Base-by-base conservation (phyloP, 2,113 vertebrate genomes). In the Coryphaenoides rupestris region DNA sequence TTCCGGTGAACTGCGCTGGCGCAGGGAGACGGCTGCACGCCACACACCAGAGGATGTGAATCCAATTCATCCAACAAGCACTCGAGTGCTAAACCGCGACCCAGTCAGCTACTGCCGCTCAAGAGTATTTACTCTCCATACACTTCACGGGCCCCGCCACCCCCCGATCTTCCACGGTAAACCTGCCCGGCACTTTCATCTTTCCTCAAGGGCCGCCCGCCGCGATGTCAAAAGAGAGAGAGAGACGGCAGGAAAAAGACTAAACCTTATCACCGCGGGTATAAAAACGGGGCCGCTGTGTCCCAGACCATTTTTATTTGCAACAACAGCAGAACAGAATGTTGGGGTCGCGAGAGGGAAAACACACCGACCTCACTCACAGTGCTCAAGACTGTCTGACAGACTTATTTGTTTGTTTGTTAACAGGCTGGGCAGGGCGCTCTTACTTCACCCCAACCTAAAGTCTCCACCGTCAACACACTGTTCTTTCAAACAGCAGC, bases 51-150 rank as follows among this genome's bases (percentile, higher is more conserved):
- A 75, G 78, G 70, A 82, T 74, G 83, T 75, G 75, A 84, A 84
- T 75, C 73, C 70, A 62, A 81, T 79, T 78, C 66, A 76, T 73
- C 78, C 78, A 79, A 70, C 66, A 40, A 73, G 69, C 81, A 85
- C 85, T 77, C 79, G 75, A 22, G 74, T 84, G 83, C 65, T 78
- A 82, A 83, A 63, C 78, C 72, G 62, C 63, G 50, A 26, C 70
- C 60, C 77, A 59, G 70, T 55, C 56, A 28, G 72, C 54, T 68
- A 24, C 63, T 58, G 12, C 3, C 78, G 65, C 65, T 73, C 28
- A 61, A 58, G 81, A 82, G 76, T 80, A 66, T 83, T 73, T 77
- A 50, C 63, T 62, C 70, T 62, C 21, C 0, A 6, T 58, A 67
- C 40, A 64, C 71, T 68, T 76, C 72, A 70, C 81, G 58, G n/a